Base-by-base conservation (phyloP, 2,113 vertebrate genomes). In the Orthochromis indermauri region DNA sequence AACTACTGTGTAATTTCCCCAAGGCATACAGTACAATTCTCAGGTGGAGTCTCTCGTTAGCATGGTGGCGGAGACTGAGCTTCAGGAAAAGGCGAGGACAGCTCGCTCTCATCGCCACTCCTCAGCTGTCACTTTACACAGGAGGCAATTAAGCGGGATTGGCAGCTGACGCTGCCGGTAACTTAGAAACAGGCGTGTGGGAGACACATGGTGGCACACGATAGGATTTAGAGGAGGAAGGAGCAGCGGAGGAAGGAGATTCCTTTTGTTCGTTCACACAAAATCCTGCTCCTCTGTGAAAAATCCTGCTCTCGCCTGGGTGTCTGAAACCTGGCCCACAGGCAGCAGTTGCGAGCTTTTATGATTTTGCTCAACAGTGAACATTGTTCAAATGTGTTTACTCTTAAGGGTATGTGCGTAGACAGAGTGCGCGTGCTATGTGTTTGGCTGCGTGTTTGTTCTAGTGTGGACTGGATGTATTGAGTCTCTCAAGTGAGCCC, bases 111-210 rank as follows among this genome's bases (percentile, higher is more conserved):
- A 45, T 83, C 80, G n/a, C 47, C 47, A 42, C 88, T 83, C 85
- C 61, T 91, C 79, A 86, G 92, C 87, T 59, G 51, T 92, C 91
- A 92, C 92, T 93, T 88, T 88, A 87, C 92, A 90, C 87, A 87
- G 89, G 89, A 93, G 94, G 91, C 92, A 95, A 93, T 94, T 94
- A 95, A 91, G 86, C n/a, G 2, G 78, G 94, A 96, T 88, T 95
- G 95, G 89, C 94, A 94, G 93, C 84, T 81, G 63, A 66, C 21
- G 35, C 89, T 71, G 92, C 88, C 37, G 92, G 92, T 95, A 94
- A 92, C 95, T 96, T 93, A 86, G 94, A 93, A 94, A 95, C 94
- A 91, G 93, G 90, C 91, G 37, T 92, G 90, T 91, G 89, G 94
- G 94, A 93, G 91, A 93, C 47, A 86, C 84, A 84, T 78, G 86